Evolutionary conservation across 2,888 invertebrate species (phyloP), one percentile per base, ranked within the genome.

Genomic region (Rotaria macrura): DNA sequence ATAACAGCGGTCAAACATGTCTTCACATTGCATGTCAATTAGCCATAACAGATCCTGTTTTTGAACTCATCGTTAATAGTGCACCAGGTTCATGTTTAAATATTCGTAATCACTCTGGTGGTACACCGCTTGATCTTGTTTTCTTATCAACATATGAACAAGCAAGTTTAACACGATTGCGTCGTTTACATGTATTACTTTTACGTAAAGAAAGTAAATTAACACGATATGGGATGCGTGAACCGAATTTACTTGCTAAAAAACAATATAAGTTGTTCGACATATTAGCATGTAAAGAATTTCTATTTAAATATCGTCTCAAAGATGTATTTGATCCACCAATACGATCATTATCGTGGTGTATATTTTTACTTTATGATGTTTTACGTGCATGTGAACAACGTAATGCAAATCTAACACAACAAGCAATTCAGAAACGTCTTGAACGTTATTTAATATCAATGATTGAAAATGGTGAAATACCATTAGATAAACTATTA

Each of bases 151-250:
- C 79, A 3, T 79, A 79, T 79, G 79, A 79, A 79, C 43, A 79
- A 43, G 43, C 79, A 79, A 43, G 10, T 43, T n/a, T 79, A 79
- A n/a, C 79, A 43, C 43, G 79, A 43, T 43, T 79, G 43, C 79
- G 79, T 79, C 79, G 79, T 40, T 79, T 79, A 43, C 79, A 79
- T 79, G 25, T 79, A 12, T n/a, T 79, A 79, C 43, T 79, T n/a
- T 25, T 12, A 25, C 65, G 65, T 34, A 79, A n/a, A 40, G 43
- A 43, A 43, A n/a, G 79, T 79, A 79, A 79, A 79, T 43, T 79
- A 79, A 79, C 79, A 43, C 43, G 79, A n/a, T 79, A 79, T 79
- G 79, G 79, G 43, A 79, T 79, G 79, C 79, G 79, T 25, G 79
- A 79, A 79, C 74, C 74, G 9, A 43, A 43, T 43, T 40, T 79